These are phyloP conservation scores for Leptopilina myrica DNA, from an alignment of 2,888 invertebrate genomes.

Conservation along the genomic window DNA sequence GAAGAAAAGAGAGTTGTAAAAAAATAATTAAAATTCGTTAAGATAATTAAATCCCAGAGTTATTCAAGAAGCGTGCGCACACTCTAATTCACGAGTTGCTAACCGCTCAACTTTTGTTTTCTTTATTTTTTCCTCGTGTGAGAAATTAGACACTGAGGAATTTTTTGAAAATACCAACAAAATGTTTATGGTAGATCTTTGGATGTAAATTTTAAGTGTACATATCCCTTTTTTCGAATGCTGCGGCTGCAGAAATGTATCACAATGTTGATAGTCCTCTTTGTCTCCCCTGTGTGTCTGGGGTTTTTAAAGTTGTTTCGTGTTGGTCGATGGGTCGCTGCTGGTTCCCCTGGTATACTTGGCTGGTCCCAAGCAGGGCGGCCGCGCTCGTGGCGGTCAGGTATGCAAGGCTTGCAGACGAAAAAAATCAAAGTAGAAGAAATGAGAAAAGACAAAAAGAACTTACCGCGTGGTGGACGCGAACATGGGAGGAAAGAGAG, in stretches of 20 bases:
- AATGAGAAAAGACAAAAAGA: constrained; percentile 65
- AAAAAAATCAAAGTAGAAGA: constrained; percentile 64
- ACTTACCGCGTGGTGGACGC: constrained; percentile 46
- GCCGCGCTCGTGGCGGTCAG: constrained; percentile 72
- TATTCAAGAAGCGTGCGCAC: no score
- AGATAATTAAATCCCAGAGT: no score
- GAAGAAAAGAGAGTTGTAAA: no score
- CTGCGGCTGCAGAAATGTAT: constrained; percentile 1
- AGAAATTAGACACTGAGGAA: constrained; percentile 14
- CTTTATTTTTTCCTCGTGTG: not conserved
- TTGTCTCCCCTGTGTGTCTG: constrained; percentile 25
- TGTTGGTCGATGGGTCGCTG: constrained; percentile 24
- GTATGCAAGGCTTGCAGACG: constrained; percentile 72
- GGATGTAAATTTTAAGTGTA: constrained; percentile 21
- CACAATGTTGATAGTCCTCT: constrained; percentile 26
- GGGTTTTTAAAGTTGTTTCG: constrained; percentile 28
- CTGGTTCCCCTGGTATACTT: constrained; percentile 15
- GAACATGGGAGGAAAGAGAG: constrained; percentile 32
- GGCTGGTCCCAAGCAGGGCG: constrained; percentile 41
- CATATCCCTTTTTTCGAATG: constrained; percentile 1
- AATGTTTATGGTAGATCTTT: constrained; percentile 18
- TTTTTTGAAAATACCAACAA: not conserved
- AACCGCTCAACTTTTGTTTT: not conserved
- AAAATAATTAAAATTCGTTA: no score
- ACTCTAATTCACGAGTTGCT: no score